Evolutionary conservation across 2,113 vertebrate genomes (phyloP).

Genomic region (Antigone vipio): DNA sequence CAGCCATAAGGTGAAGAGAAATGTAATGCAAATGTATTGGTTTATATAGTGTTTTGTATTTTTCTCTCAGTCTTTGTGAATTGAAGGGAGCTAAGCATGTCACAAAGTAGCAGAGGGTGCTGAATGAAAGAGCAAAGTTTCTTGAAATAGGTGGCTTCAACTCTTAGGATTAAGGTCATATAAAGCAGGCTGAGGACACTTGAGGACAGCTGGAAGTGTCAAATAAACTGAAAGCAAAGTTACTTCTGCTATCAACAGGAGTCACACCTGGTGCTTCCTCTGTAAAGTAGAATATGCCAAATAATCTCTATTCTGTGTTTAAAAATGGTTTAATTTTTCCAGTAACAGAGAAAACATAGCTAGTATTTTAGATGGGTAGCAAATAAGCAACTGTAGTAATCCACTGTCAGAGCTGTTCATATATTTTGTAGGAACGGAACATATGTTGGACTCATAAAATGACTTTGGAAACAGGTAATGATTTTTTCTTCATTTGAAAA

Average conservation of each 20-base stretch:
- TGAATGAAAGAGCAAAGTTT: background rate
- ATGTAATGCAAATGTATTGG: background rate
- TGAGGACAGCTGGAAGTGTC: background rate
- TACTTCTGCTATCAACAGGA: background rate
- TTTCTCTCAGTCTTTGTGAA: background rate
- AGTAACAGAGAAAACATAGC: background rate
- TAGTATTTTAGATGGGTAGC: background rate
- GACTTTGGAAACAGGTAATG: background rate
- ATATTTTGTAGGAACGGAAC: background rate
- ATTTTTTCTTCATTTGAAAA: background rate
- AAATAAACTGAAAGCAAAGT: background rate
- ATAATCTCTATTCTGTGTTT: background rate
- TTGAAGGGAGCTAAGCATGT: background rate
- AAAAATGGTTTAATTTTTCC: background rate
- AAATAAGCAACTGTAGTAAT: background rate
- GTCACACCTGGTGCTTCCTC: background rate
- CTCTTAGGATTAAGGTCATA: background rate
- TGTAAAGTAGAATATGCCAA: background rate
- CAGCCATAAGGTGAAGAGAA: background rate
- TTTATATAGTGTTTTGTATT: background rate
- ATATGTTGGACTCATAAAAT: background rate
- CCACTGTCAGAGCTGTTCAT: background rate
- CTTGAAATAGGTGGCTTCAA: background rate
- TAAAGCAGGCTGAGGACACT: background rate
- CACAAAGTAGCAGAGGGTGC: background rate